Evolutionary conservation across 2,113 vertebrate species (phyloP), one percentile per base, ranked within the genome.

Genomic region (Protomyctophum bolini): DNA sequence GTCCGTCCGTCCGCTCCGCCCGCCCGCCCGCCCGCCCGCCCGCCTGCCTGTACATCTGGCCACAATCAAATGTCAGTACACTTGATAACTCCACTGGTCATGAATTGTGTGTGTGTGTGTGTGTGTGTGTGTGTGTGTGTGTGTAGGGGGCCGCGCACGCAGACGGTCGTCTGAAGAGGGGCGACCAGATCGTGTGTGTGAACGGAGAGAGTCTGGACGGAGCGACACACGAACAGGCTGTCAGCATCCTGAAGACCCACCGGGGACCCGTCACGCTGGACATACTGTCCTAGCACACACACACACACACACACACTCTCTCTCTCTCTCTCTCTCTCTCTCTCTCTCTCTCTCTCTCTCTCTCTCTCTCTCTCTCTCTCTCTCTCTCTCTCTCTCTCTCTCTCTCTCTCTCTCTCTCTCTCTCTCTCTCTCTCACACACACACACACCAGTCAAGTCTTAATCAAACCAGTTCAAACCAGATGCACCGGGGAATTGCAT

Each of bases 181-280:
- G 97, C 0, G 97, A 99, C 65, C 98, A 98, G 90, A 94, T 99
- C 66, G 75, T 98, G 79, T 87, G 95, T 0, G 97, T 98, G 63
- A 98, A 98, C 7, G 94, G 95, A 7, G 94, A 98, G 74, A 93
- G 91, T 52, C 88, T 98, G 82, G 95, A 97, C 72, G 96, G 95
- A 2, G 94, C 91, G 0, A 97, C 95, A 0, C 96, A 97, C 3
- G 95, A 98, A 72, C 95, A 96, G 87, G 97, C 97, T 0, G 96
- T 98, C n/a, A 88, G 92, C 62, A 88, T 98, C 62, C 90, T 98
- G 62, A 98, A 98, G 86, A 94, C 86, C 66, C 97, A 98, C 89
- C 91, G 76, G 77, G 97, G 97, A 28, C 86, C 86, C 0, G 96
- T 98, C 59, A 91, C 90, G 0, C 87, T 98, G 74, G 89, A 92